phyloP scores from a whole-genome alignment of 1,140 invertebrate genomes.

The Coelopa frigida region DNA sequence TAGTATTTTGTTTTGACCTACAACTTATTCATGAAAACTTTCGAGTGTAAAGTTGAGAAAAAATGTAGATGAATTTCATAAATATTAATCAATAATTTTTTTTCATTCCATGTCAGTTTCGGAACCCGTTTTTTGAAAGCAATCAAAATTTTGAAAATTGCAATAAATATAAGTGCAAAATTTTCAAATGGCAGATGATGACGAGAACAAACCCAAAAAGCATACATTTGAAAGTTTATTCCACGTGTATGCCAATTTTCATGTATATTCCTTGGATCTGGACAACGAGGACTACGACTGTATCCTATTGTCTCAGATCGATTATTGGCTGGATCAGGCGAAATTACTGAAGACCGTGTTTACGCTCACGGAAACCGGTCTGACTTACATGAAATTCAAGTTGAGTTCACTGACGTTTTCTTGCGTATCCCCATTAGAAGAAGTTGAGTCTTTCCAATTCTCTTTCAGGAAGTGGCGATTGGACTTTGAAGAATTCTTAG shows the following conservation, averaged over 20 bases:
- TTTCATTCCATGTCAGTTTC: too few species aligned
- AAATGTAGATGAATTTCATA: too few species aligned
- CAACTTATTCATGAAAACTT: too few species aligned
- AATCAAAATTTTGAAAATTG: too few species aligned
- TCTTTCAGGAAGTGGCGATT: conserved; percentile 34
- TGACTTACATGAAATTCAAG: conserved; percentile 40
- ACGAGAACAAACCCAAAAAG: conserved; percentile 38
- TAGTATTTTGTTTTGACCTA: too few species aligned
- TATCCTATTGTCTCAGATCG: conserved; percentile 34
- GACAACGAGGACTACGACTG: conserved; percentile 27
- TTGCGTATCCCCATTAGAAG: not conserved
- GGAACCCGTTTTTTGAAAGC: too few species aligned
- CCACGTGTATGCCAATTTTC: conserved; percentile 25
- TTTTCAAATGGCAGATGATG: conserved; percentile 34
- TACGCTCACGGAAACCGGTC: conserved; percentile 30
- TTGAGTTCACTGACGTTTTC: conserved; percentile 9
- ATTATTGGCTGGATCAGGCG: conserved; percentile 33
- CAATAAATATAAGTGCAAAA: too few species aligned
- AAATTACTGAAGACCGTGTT: conserved; percentile 30
- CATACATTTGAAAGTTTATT: conserved; percentile 34
- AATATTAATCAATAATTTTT: too few species aligned
- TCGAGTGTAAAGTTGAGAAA: too few species aligned
- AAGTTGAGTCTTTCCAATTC: too few species aligned
- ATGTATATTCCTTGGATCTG: conserved; percentile 20
- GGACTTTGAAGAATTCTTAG: conserved; percentile 34